Evolutionary conservation across 2,113 vertebrate genomes (phyloP).

Genomic region (Chinchilla lanigera): DNA sequence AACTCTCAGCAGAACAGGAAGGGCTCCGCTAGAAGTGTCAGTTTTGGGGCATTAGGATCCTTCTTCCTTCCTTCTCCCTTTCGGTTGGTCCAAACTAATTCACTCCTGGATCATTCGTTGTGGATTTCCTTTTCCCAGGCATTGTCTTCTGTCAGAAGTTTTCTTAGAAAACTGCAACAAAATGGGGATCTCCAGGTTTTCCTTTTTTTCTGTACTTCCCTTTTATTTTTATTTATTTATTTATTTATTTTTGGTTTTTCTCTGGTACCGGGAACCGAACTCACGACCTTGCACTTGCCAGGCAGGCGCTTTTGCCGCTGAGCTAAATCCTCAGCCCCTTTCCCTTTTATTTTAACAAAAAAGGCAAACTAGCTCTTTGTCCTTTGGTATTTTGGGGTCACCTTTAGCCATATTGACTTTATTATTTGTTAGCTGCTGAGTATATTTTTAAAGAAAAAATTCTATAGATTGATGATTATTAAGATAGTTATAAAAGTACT

Average conservation of each 20-base stretch:
- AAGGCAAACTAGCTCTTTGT: slow-evolving; percentile 86
- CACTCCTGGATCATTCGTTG: neutral
- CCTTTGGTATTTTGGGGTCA: slow-evolving; percentile 89
- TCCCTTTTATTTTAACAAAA: slow-evolving; percentile 83
- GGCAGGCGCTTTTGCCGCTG: too few relatives aligned
- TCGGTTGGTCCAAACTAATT: neutral
- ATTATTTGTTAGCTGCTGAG: neutral
- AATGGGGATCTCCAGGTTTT: slow-evolving; percentile 87
- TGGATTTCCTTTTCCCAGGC: neutral
- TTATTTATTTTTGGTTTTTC: too few relatives aligned
- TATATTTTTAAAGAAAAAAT: slow-evolving; percentile 34
- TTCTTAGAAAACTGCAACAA: slow-evolving; percentile 90
- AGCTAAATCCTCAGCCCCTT: too few relatives aligned
- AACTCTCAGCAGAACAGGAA: slow-evolving; percentile 58
- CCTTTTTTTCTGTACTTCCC: slow-evolving; percentile 88
- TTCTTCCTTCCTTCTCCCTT: neutral
- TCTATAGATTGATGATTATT: slow-evolving; percentile 1
- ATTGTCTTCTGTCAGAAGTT: slow-evolving; percentile 87
- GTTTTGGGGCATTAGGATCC: neutral
- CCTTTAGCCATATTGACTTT: slow-evolving; percentile 88
- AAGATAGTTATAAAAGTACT: neutral
- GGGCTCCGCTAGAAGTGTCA: slow-evolving; percentile 5
- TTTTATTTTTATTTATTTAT: too few relatives aligned
- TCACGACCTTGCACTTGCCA: too few relatives aligned
- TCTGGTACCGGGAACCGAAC: too few relatives aligned